phyloP scores from a whole-genome alignment of 2,888 invertebrate genomes.

The Napeogenes inachia region DNA sequence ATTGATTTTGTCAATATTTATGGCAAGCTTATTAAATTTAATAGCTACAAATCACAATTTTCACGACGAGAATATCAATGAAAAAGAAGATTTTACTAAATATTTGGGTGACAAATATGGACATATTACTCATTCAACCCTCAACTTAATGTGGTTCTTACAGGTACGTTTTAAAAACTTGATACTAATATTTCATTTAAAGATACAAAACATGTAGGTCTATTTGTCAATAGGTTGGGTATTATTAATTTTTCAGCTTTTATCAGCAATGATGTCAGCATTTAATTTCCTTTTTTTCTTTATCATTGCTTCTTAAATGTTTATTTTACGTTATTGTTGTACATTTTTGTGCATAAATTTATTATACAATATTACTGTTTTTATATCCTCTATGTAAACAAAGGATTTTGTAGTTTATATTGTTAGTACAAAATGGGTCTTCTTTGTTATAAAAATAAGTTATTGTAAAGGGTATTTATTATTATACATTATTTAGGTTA shows the following conservation, averaged over 20 bases:
- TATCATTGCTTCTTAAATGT: too few relatives aligned
- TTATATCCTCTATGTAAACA: too few relatives aligned
- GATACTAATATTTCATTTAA: background rate
- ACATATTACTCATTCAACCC: slow-evolving; percentile 71
- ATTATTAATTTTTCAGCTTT: background rate
- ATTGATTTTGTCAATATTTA: slow-evolving; percentile 81
- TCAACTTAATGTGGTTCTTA: slow-evolving; percentile 85
- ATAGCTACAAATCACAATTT: slow-evolving; percentile 79
- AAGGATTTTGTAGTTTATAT: too few relatives aligned
- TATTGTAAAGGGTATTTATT: too few relatives aligned
- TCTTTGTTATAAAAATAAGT: too few relatives aligned
- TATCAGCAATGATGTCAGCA: background rate
- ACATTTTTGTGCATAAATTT: too few relatives aligned
- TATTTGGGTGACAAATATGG: slow-evolving; percentile 59
- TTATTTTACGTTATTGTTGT: too few relatives aligned
- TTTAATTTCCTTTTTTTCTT: too few relatives aligned
- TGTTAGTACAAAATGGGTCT: too few relatives aligned
- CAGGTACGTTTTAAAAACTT: slow-evolving; percentile 75
- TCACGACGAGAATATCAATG: slow-evolving; percentile 51
- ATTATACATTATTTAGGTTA: too few relatives aligned
- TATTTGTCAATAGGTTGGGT: background rate
- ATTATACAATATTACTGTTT: too few relatives aligned
- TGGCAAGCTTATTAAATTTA: slow-evolving; percentile 82
- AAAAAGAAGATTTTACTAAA: slow-evolving; percentile 53
- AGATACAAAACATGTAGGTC: background rate